Evolutionary conservation across 1,140 invertebrate species (phyloP).

Genomic region (Temnothorax curvispinosus): DNA sequence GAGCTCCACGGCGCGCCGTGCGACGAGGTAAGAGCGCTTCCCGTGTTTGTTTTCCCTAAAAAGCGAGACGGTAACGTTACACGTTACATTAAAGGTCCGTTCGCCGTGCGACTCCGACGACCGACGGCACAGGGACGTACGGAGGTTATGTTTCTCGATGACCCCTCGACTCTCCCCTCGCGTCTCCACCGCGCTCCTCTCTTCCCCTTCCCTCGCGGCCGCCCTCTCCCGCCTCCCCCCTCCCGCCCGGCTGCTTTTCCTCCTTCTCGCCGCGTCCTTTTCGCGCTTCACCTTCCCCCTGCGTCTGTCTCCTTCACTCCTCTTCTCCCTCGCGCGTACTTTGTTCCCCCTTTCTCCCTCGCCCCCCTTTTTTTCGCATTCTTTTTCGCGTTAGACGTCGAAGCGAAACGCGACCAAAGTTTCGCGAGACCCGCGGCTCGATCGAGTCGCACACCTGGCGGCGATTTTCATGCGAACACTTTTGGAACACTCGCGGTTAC

Average conservation of each 20-base stretch:
- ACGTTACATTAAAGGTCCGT: constrained; percentile 26
- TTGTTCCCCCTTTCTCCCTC: constrained; percentile 23
- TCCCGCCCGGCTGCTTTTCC: neutral
- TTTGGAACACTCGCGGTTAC: neutral
- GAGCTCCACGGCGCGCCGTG: neutral
- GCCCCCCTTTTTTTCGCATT: neutral
- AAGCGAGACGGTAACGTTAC: constrained; percentile 47
- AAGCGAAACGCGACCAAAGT: neutral
- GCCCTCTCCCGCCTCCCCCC: constrained; percentile 22
- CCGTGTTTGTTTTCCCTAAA: constrained; percentile 12
- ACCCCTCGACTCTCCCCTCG: constrained; percentile 72
- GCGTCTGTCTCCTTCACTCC: neutral
- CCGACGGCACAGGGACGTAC: constrained; percentile 49
- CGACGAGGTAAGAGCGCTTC: constrained; percentile 63
- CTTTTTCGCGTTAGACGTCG: constrained; percentile 23
- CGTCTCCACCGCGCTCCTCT: constrained; percentile 6
- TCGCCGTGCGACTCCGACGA: constrained; percentile 28
- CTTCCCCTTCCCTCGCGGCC: neutral
- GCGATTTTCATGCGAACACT: constrained; percentile 1
- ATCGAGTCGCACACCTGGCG: constrained; percentile 31
- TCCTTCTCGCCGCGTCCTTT: constrained; percentile 57
- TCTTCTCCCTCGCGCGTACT: constrained; percentile 3
- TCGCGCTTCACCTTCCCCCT: constrained; percentile 22
- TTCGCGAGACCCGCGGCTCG: constrained; percentile 4
- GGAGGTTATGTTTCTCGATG: constrained; percentile 81